These are phyloP conservation scores for Sprattus sprattus DNA, from an alignment of 2,113 vertebrate genomes.

Conservation along the genomic window DNA sequence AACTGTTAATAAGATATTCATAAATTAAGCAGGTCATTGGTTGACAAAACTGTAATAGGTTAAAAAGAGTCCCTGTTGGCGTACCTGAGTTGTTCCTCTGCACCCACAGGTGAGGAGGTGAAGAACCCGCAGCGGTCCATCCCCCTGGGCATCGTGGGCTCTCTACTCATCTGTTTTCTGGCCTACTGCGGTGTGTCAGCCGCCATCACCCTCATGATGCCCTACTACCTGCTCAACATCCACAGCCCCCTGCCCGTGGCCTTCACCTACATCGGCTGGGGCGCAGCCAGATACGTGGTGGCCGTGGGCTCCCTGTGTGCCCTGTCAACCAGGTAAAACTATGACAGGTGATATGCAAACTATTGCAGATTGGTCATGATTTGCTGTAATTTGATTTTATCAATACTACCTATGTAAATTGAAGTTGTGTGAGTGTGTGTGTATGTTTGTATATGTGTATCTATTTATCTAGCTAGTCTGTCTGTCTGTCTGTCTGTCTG, in stretches of 20 bases:
- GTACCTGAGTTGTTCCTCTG: neutral
- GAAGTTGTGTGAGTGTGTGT: neutral
- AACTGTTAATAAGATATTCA: too few relatives aligned
- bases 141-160: slow-evolving; percentile 77
- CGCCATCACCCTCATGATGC: slow-evolving; percentile 86
- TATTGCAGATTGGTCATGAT: too few relatives aligned
- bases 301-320: slow-evolving; percentile 77
- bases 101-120: slow-evolving; percentile 78
- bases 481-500: neutral
- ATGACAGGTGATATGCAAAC: neutral
- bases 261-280: slow-evolving; percentile 79
- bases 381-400: too few relatives aligned
- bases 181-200: slow-evolving; percentile 83
- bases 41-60: too few relatives aligned
- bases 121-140: slow-evolving; percentile 81
- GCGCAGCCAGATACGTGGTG: slow-evolving; percentile 71
- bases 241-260: slow-evolving; percentile 78
- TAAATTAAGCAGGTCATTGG: too few relatives aligned
- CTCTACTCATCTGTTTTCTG: slow-evolving; percentile 84
- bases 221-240: slow-evolving; percentile 77
- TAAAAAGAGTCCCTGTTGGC: neutral
- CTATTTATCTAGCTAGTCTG: neutral
- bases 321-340: slow-evolving; percentile 73
- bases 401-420: too few relatives aligned
- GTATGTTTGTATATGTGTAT: neutral